Evolutionary conservation across 2,888 invertebrate genomes (phyloP).

Genomic region (Uropetala carovei): DNA sequence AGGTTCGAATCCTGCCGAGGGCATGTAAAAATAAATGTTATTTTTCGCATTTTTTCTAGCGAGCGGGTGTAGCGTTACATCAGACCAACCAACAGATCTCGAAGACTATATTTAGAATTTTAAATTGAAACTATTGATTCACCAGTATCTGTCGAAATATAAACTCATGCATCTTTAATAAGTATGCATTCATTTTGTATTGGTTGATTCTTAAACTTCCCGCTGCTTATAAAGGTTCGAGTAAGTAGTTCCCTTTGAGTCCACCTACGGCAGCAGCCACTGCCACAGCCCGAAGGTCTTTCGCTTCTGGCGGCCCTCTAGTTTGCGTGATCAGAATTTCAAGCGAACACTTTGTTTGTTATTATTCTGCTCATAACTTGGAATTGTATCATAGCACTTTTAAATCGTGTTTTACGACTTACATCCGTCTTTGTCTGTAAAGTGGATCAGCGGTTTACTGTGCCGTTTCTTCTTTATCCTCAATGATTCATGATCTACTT

Average conservation of each 20-base stretch:
- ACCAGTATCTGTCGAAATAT: no score
- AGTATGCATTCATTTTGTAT: no score
- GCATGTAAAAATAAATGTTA: no score
- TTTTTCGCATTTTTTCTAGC: no score
- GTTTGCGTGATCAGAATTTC: neutral
- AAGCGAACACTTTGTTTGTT: neutral
- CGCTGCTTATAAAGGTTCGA: neutral
- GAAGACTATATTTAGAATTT: no score
- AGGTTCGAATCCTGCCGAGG: no score
- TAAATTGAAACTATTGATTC: neutral
- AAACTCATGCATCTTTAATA: no score
- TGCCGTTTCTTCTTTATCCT: neutral
- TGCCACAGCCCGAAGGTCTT: neutral
- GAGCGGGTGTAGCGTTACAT: no score
- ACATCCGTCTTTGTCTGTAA: constrained; percentile 44
- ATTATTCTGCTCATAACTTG: constrained; percentile 54
- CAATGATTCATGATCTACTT: neutral
- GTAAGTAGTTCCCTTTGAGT: neutral
- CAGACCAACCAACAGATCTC: no score
- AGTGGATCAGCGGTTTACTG: constrained; percentile 41
- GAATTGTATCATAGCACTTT: constrained; percentile 55
- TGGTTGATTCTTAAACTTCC: neutral
- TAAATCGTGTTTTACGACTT: constrained; percentile 46
- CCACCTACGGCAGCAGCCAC: neutral
- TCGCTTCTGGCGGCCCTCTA: neutral